Evolutionary conservation across 2,888 invertebrate species (phyloP), one percentile per base, ranked within the genome.

Genomic region (Cephus runcator): DNA sequence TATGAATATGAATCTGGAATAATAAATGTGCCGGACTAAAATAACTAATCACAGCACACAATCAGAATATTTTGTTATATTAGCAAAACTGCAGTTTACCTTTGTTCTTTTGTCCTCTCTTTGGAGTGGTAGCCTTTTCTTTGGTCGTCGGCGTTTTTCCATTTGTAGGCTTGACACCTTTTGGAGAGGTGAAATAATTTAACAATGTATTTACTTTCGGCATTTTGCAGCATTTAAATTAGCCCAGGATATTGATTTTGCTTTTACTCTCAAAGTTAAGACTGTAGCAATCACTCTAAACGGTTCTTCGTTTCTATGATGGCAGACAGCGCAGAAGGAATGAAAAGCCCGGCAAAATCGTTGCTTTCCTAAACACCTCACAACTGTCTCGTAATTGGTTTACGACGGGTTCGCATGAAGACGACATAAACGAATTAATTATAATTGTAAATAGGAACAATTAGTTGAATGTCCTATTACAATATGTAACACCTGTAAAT

Each of bases 101-200:
- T 79, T 73, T 81, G 69, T 73, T 75, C 75, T 79, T 82, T 78
- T 79, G 79, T 80, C 71, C 80, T 35, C 75, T 77, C 40, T 83
- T 83, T 0, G 81, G 79, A 12, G 83, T 83, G 69, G 81, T 15
- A 11, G 76, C 30, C 69, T 78, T 76, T 68, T 69, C 73, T 56
- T 80, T 77, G 6, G 76, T 81, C 31, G 83, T 69, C 56, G 80
- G 75, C 56, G n/a, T 69, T 71, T 31, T 75, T 30, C 11, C 69
- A 12, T 35, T 73, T 15, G 78, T 76, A 11, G 82, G 80, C 76
- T 83, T 87, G 4, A 79, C 82, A 75, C 80, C 81, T 77, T 89
- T 90, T n/a, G 91, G 90, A 36, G 91, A 90, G 3, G 93, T 89
- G 85, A 96, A 96, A 87, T 95, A 96, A 87, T 95, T 95, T 74